Base-by-base conservation (phyloP, 2,888 invertebrate species). In the Eristalis pertinax region DNA sequence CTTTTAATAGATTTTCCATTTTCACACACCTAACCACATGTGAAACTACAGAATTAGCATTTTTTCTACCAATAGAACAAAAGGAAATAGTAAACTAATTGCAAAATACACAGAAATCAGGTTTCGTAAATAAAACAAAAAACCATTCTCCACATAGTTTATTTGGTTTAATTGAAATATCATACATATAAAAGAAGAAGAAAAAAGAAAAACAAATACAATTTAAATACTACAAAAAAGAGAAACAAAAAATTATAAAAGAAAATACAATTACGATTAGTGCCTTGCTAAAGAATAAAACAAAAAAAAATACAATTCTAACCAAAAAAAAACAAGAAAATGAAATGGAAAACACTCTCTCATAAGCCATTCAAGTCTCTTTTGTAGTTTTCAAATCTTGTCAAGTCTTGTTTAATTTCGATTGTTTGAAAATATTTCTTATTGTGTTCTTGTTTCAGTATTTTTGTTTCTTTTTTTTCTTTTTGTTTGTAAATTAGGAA, bases 271-370 rank as follows among this genome's bases (percentile, higher is more conserved):
- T 87, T 87, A 87, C 72, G 84, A 87, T 87, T 80, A 87, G 87
- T 87, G 87, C 87, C 87, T 87, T 87, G 87, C 83, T 87, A 87
- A 76, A 76, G 80, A 87, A 79, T 84, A 77, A 79, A 86, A 62
- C 63, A 50, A 79, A 67, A 41, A 60, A 41, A 26, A 38, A 70
- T 63, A 38, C 38, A 50, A 77, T 65, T 83, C 74, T 86, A 83
- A 87, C 58, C 63, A 41, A 83, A 68, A 43, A 62, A 41, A 41
- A 26, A 32, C 1, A 32, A n/a, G n/a, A n/a, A n/a, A n/a, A 26
- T 2, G 26, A 26, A 32, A 32, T 32, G 32, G 32, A 32, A 29
- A 70, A 73, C n/a, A n/a, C 22, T 82, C 63, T 62, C 67, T 73
- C 85, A 77, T 82, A 35, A 68, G 62, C 38, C 68, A 77, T 29